Evolutionary conservation across 23 tunicate genomes (phyloP), one percentile per base, ranked within the genome.

Genomic region (Ascidia mentula): DNA sequence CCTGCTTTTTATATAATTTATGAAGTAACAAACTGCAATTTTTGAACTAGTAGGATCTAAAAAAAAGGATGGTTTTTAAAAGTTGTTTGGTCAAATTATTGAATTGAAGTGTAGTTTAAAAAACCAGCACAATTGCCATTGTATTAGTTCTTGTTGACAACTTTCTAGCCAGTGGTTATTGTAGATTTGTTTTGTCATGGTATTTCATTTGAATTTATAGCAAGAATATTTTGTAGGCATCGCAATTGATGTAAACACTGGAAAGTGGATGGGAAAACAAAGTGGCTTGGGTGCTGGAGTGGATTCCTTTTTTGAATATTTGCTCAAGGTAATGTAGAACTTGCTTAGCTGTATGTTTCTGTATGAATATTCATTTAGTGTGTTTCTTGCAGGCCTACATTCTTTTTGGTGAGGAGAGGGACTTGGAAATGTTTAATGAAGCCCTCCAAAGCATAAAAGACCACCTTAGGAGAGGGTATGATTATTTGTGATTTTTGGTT

Each of bases 201-300:
- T n/a, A n/a, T n/a, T n/a, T n/a, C n/a, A n/a, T n/a, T n/a, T n/a
- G n/a, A n/a, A n/a, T n/a, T n/a, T n/a, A n/a, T n/a, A n/a, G n/a
- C n/a, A n/a, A n/a, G n/a, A n/a, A n/a, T 45, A 53, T 78, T 75
- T 33, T 53, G 12, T 69, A 91, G 97, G 97, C 0, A 61, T 61
- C 34, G 91, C 95, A 13, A 89, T 95, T 0, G 92, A 95, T 75
- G 88, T 89, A 0, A 77, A 46, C 78, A 87, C 95, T 38, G 95
- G 95, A 15, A 81, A 84, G 75, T 86, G 95, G 99, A 83, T 84
- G 60, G 89, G 95, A 46, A 74, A 82, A 18, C 84, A 89, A 36
- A 89, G 95, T 39, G 99, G 99, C 0, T 73, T 95, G 18, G 99
- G 99, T 22, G 99, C 99, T 30, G 99, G 99, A 0, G 75, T 90